A percentile compares a stretch with the other conserved stretches of the same genome.
phyloP scores from a whole-genome alignment of 1,140 invertebrate genomes.

The Macrobrachium nipponense region DNA sequence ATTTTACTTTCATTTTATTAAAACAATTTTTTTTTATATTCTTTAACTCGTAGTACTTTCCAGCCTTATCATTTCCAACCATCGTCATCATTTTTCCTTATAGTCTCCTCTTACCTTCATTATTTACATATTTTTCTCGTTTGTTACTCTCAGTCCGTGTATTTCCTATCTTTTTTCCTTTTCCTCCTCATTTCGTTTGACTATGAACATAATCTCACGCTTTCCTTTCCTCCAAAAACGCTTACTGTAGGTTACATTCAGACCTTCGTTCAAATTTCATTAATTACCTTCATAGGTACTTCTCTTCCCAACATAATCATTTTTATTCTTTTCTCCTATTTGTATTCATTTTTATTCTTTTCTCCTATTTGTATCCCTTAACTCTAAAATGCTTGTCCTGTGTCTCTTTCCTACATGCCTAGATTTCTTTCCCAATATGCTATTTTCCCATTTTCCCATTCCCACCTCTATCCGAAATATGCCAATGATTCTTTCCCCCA shows the following conservation, averaged over 20 bases:
- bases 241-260: background rate
- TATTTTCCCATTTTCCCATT: background rate
- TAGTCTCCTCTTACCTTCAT: background rate
- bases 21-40: too few relatives aligned
- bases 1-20: too few relatives aligned
- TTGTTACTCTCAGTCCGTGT: too few relatives aligned
- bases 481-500: background rate
- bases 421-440: background rate
- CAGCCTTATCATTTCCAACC: background rate
- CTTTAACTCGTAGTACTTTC: too few relatives aligned
- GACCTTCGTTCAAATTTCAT: too few relatives aligned
- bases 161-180: background rate
- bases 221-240: background rate
- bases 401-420: background rate
- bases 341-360: background rate
- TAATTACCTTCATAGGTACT: background rate
- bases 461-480: too few relatives aligned
- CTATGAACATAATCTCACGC: background rate
- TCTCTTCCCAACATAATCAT: background rate
- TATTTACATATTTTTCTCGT: background rate
- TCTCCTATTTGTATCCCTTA: background rate
- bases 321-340: background rate
- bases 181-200: background rate
- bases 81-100: background rate
- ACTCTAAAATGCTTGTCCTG: background rate